Evolutionary conservation across 2,113 vertebrate species (phyloP), one percentile per base, ranked within the genome.

Genomic region (Caranx ignobilis): DNA sequence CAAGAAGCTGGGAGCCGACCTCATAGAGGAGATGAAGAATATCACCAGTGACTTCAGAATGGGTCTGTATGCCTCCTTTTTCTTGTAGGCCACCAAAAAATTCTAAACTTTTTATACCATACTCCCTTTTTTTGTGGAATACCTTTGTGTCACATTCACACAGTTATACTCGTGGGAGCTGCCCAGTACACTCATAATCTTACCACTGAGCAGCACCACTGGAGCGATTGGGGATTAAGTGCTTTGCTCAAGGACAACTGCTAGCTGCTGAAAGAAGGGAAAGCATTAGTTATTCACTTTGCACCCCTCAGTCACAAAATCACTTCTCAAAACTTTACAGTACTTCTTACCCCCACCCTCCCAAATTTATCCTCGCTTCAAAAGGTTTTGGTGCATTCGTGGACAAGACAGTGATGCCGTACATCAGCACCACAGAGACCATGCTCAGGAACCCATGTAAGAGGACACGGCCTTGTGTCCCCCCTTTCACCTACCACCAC

Each of bases 211-310:
- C 71, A 39, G 79, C 78, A 32, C 43, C 67, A 69, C 57, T 75
- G 73, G 62, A 80, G 69, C 83, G 35, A 67, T 52, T 37, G 60
- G 73, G 79, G 82, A 85, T 88, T 86, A 85, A 83, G 79, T 62
- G 79, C 48, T 86, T 60, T 72, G 71, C 71, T 89, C 77, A 88
- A 88, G 90, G 88, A 81, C 82, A 82, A 71, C 47, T 57, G 64
- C n/a, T 72, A 43, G 66, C 52, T 70, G 47, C 63, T 26, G 57
- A 70, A 60, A 79, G 65, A 64, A 39, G 19, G 26, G 54, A 62
- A 59, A 16, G 43, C 64, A 81, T 85, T 79, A 79, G 57, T 85
- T 85, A 71, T 76, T 80, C 68, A 66, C 68, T 83, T 79, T 77
- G 37, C 57, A 31, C 34, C 74, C 50, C 63, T 81, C 72, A 82